A percentile compares a stretch with the other conserved stretches of the same genome.
Conservation (phyloP, 2,888 invertebrate genomes). For the Nephrocerus scutellatus region DNA sequence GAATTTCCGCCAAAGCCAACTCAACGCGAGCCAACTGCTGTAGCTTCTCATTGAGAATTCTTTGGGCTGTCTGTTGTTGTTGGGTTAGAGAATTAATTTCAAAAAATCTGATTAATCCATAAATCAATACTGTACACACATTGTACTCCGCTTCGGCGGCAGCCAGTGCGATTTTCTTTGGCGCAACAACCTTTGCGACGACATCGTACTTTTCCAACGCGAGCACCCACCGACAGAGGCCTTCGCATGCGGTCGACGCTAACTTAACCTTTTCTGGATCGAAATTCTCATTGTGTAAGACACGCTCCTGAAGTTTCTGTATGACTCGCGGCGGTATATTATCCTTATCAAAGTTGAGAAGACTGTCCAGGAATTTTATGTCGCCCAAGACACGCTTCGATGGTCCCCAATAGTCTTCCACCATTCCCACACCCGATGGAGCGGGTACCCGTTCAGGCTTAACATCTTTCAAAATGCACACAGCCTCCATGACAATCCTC, state of each 20-base stretch:
- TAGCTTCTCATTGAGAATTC: slow-evolving; percentile 56
- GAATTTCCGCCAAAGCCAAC: slow-evolving; percentile 53
- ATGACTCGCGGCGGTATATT: slow-evolving; percentile 80
- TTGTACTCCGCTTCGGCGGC: slow-evolving; percentile 77
- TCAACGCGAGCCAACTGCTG: slow-evolving; percentile 51
- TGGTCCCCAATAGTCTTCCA: slow-evolving; percentile 91
- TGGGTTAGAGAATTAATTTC: neutral
- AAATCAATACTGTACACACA: slow-evolving; percentile 22
- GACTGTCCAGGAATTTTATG: slow-evolving; percentile 81
- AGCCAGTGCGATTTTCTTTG: slow-evolving; percentile 84
- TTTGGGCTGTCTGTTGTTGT: slow-evolving; percentile 50
- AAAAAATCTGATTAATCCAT: neutral
- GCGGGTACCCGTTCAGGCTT: slow-evolving; percentile 84
- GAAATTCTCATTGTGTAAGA: slow-evolving; percentile 77
- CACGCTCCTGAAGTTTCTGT: slow-evolving; percentile 73
- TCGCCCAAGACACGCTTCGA: slow-evolving; percentile 84
- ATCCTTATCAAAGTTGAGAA: slow-evolving; percentile 84
- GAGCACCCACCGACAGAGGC: slow-evolving; percentile 88
- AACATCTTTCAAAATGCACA: slow-evolving; percentile 86
- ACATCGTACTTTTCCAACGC: slow-evolving; percentile 93
- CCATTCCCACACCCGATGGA: slow-evolving; percentile 72
- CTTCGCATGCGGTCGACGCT: slow-evolving; percentile 86
- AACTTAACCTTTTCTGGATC: slow-evolving; percentile 84
- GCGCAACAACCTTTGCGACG: slow-evolving; percentile 85
- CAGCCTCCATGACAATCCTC: slow-evolving; percentile 87